phyloP scores from a whole-genome alignment of 2,888 invertebrate genomes.

The Chrysotoxum bicinctum region DNA sequence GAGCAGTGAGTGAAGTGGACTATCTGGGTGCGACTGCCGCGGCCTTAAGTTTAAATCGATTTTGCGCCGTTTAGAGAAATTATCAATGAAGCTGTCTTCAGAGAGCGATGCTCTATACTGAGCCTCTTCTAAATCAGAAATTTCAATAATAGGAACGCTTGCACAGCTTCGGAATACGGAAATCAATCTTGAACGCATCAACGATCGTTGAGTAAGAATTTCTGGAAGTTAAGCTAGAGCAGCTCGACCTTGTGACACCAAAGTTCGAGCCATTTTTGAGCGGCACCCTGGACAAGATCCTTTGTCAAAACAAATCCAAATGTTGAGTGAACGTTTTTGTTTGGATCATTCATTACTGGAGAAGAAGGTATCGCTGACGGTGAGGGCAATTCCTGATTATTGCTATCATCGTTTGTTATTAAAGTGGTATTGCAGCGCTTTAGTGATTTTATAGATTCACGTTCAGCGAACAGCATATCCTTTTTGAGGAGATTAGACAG shows the following conservation, averaged over 20 bases:
- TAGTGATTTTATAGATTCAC: constrained; percentile 59
- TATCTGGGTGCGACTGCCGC: too few species aligned
- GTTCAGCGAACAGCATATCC: constrained; percentile 74
- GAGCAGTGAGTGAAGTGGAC: too few species aligned
- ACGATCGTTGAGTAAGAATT: constrained; percentile 79
- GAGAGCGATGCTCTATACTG: too few species aligned
- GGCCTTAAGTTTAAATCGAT: too few species aligned
- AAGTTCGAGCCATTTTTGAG: constrained; percentile 75
- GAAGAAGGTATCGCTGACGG: constrained; percentile 66
- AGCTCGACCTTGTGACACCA: constrained; percentile 78
- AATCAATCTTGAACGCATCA: constrained; percentile 77
- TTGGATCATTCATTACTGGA: constrained; percentile 52
- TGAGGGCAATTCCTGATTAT: constrained; percentile 49
- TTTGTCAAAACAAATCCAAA: constrained; percentile 8
- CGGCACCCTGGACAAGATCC: constrained; percentile 75
- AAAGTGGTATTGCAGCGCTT: constrained; percentile 75
- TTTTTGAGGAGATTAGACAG: constrained; percentile 84
- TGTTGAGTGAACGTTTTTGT: background rate
- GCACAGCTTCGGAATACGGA: constrained; percentile 73
- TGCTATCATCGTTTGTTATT: constrained; percentile 55
- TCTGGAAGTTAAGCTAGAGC: constrained; percentile 79
- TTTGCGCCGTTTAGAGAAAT: too few species aligned
- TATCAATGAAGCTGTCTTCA: too few species aligned
- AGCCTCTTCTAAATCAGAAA: too few species aligned
- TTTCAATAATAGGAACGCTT: too few species aligned